These are phyloP conservation scores for Lasioglossum lativentre DNA, from an alignment of 2,888 invertebrate genomes.

Conservation along the genomic window DNA sequence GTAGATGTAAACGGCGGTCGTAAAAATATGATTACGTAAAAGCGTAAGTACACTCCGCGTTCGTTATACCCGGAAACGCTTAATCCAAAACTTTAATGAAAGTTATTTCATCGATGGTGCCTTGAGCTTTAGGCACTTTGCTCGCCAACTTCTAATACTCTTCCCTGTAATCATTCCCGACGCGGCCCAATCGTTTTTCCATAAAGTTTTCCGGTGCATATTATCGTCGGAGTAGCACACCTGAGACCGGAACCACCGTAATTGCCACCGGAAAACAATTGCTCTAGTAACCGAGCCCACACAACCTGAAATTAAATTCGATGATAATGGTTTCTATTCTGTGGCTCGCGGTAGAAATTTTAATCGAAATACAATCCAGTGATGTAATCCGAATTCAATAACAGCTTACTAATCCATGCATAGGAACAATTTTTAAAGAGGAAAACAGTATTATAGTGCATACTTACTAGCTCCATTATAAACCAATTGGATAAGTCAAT, in stretches of 20 bases:
- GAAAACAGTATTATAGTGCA: background rate
- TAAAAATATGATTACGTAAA: background rate
- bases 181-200: conserved; percentile 23
- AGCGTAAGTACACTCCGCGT: background rate
- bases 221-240: conserved; percentile 29
- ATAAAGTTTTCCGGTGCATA: conserved; percentile 25
- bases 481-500: background rate
- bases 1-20: background rate
- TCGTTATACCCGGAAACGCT: conserved; percentile 26
- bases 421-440: background rate
- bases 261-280: conserved; percentile 13
- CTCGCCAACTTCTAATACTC: conserved; percentile 30
- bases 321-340: too few relatives aligned
- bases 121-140: conserved; percentile 25
- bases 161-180: conserved; percentile 32
- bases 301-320: background rate
- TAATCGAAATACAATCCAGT: background rate
- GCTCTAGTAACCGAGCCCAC: background rate
- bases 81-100: conserved; percentile 47
- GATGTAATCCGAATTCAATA: background rate
- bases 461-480: background rate
- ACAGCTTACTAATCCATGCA: background rate
- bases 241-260: conserved; percentile 27
- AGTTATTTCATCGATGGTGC: conserved; percentile 23
- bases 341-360: background rate